Conservation (phyloP, 2,113 vertebrate species). For the Pithys albifrons region DNA sequence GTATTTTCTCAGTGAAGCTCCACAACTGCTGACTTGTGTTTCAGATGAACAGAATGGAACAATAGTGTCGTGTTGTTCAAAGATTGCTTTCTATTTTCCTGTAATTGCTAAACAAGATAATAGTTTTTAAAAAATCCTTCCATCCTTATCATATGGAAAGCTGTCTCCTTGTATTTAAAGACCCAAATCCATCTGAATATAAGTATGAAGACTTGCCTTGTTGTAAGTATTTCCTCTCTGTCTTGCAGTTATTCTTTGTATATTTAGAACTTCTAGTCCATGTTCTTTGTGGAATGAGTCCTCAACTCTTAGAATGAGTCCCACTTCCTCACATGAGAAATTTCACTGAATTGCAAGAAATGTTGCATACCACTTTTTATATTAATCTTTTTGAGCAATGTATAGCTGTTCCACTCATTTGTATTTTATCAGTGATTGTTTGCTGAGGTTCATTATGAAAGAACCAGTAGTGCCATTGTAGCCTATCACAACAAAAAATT, state of each 20-base stretch:
- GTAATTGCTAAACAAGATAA: background rate
- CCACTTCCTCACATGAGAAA: background rate
- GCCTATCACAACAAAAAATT: background rate
- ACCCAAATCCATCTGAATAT: background rate
- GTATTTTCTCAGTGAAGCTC: background rate
- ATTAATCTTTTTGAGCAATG: background rate
- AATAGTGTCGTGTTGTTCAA: background rate
- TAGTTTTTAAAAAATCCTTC: background rate
- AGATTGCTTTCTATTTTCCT: slow-evolving; percentile 10
- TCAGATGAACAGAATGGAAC: background rate
- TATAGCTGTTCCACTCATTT: background rate
- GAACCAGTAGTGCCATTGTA: background rate
- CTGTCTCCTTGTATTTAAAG: background rate
- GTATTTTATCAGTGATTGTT: background rate
- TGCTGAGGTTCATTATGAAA: background rate
- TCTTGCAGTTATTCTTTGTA: background rate
- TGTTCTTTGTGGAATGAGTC: slow-evolving; percentile 6
- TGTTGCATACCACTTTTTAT: background rate
- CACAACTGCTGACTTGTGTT: background rate
- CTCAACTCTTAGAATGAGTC: background rate
- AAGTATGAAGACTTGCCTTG: background rate
- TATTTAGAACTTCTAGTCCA: background rate
- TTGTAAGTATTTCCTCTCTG: background rate
- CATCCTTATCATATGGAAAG: background rate
- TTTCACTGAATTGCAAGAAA: background rate